Conservation (phyloP, 2,113 vertebrate species). For the Nothobranchius furzeri region DNA sequence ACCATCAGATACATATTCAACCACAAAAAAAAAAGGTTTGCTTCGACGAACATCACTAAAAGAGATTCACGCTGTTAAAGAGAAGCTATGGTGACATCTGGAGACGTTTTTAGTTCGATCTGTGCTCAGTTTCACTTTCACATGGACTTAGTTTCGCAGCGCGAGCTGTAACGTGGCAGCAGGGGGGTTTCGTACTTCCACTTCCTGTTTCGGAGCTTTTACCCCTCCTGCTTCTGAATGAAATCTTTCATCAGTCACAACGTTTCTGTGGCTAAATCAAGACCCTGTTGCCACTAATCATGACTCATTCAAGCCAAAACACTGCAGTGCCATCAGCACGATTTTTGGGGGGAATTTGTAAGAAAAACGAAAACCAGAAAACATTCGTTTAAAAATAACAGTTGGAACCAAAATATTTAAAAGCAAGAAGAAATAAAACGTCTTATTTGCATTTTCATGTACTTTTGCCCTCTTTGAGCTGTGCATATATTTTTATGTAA, state of each 20-base stretch:
- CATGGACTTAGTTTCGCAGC: slow-evolving; percentile 15
- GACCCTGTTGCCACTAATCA: slow-evolving; percentile 26
- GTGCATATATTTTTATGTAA: slow-evolving; percentile 14
- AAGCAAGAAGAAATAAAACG: background rate
- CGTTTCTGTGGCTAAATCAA: slow-evolving; percentile 31
- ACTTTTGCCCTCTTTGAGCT: background rate
- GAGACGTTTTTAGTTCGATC: slow-evolving; percentile 3
- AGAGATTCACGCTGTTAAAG: background rate
- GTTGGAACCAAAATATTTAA: background rate
- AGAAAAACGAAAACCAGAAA: background rate
- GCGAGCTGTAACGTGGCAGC: slow-evolving; percentile 6
- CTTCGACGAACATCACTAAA: slow-evolving; percentile 1
- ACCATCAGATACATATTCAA: background rate
- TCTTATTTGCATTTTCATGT: background rate
- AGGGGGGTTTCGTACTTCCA: slow-evolving; percentile 31
- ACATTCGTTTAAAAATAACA: background rate
- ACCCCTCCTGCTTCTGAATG: slow-evolving; percentile 2
- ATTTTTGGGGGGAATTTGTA: background rate
- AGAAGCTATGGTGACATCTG: slow-evolving; percentile 3
- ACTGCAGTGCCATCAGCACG: background rate
- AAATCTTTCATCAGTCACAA: slow-evolving; percentile 25
- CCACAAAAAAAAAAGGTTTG: background rate
- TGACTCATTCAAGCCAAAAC: slow-evolving; percentile 20
- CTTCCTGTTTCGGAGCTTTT: slow-evolving; percentile 3
- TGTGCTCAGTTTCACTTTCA: background rate